Percentiles rank a stretch among this genome's conserved stretches.
These are phyloP conservation scores for Ashinkailepas kermadecensis DNA, from an alignment of 2,888 invertebrate species.

Conservation along the genomic window DNA sequence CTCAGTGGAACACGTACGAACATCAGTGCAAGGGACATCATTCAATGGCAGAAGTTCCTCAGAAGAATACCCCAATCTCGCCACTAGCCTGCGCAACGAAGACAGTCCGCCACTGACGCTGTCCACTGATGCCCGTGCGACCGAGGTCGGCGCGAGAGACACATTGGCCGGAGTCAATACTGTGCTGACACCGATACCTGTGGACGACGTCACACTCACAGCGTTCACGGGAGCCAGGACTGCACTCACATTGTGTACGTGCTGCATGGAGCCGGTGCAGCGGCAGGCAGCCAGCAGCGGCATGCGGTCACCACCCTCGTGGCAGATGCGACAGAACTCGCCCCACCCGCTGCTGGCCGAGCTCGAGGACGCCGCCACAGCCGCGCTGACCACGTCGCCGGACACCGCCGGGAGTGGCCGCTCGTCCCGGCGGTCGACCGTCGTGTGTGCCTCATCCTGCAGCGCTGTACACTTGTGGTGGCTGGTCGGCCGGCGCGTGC, in stretches of 20 bases:
- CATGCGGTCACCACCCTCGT: slow-evolving; percentile 42
- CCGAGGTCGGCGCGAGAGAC: too few species aligned
- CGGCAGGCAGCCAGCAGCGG: slow-evolving; percentile 49
- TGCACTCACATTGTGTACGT: slow-evolving; percentile 50
- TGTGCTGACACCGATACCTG: too few species aligned
- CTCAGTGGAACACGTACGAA: too few species aligned
- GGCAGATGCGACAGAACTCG: slow-evolving; percentile 44
- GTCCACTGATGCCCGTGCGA: too few species aligned
- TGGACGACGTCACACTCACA: too few species aligned
- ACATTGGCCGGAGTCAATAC: too few species aligned
- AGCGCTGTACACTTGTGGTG: neutral
- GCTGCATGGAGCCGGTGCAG: slow-evolving; percentile 62
- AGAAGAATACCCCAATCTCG: too few species aligned
- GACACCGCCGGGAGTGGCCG: neutral
- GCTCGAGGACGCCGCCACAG: neutral
- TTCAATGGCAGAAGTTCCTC: too few species aligned
- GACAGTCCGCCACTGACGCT: too few species aligned
- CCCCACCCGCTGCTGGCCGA: neutral
- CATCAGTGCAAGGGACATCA: too few species aligned
- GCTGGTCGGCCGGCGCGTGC: neutral
- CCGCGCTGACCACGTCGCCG: neutral
- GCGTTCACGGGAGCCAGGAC: too few species aligned
- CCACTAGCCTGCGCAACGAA: too few species aligned
- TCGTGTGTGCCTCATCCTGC: neutral
- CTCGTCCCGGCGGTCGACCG: neutral